Percentiles rank a stretch among this genome's conserved stretches.
Conservation (phyloP, 92 coral and sea anemone species). For the Galaxea fascicularis region DNA sequence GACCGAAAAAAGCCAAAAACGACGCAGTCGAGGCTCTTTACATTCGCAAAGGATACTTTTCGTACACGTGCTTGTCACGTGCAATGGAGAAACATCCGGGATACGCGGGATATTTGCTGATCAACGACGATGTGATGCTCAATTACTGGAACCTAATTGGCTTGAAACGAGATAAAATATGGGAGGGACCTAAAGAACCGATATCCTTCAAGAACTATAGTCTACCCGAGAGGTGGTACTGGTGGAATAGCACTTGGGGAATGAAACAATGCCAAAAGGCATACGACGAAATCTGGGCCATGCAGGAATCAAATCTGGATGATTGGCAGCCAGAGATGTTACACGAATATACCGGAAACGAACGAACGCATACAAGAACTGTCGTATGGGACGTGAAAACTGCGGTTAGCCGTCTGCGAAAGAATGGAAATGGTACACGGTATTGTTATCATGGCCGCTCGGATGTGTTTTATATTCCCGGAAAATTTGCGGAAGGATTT, state of each 20-base stretch:
- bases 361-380: not conserved
- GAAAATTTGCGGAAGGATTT: constrained; percentile 69
- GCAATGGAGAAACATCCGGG: constrained; percentile 82
- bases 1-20: constrained; percentile 56
- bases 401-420: constrained; percentile 47
- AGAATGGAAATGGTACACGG: constrained; percentile 67
- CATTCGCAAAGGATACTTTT: constrained; percentile 80
- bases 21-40: constrained; percentile 64
- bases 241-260: constrained; percentile 91
- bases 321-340: constrained; percentile 18
- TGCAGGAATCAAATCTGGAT: not conserved
- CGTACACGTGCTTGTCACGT: constrained; percentile 78
- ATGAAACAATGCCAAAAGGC: constrained; percentile 80
- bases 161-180: constrained; percentile 69
- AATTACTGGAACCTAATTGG: constrained; percentile 84
- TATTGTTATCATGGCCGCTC: constrained; percentile 86
- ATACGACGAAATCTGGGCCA: constrained; percentile 72
- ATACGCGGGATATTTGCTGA: constrained; percentile 76
- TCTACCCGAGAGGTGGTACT: constrained; percentile 76
- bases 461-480: constrained; percentile 85
- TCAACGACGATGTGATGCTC: constrained; percentile 87
- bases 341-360: not conserved
- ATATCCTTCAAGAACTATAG: constrained; percentile 54
- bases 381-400: constrained; percentile 42
- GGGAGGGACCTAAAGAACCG: constrained; percentile 86